Percentiles rank a stretch among this genome's conserved stretches.
These are phyloP conservation scores for Eristalinus sepulchralis DNA, from an alignment of 2,888 invertebrate species.

Conservation along the genomic window DNA sequence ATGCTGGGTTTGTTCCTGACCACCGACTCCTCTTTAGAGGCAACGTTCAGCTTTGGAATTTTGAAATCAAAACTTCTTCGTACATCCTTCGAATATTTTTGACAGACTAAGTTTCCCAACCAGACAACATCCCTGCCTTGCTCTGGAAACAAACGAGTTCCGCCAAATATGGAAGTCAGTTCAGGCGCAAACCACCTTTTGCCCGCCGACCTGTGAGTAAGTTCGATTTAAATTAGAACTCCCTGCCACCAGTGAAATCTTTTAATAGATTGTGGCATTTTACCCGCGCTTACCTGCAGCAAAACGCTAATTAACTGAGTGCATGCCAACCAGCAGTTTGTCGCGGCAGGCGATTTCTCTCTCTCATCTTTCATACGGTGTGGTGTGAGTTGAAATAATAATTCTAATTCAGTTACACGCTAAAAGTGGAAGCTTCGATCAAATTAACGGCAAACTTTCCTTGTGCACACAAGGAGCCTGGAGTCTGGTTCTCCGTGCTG, in stretches of 20 bases:
- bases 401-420: conserved; percentile 48
- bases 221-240: background rate
- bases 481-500: background rate
- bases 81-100: too few species aligned
- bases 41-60: too few species aligned
- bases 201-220: background rate
- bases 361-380: background rate
- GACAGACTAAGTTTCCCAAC: background rate
- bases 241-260: background rate
- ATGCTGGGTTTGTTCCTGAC: too few species aligned
- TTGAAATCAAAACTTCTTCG: too few species aligned
- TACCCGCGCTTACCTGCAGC: background rate
- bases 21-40: too few species aligned
- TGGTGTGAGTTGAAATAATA: conserved; percentile 24
- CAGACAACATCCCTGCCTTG: too few species aligned
- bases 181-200: too few species aligned
- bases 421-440: conserved; percentile 18
- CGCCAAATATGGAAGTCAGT: background rate
- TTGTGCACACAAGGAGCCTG: conserved; percentile 13
- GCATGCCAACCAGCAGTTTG: conserved; percentile 38
- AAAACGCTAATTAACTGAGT: conserved; percentile 2
- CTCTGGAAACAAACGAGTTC: too few species aligned
- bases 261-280: background rate
- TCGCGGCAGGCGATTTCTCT: background rate
- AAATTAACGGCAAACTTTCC: conserved; percentile 32